Percentiles rank a stretch among this genome's conserved stretches.
Evolutionary conservation across 2,888 invertebrate genomes (phyloP).

Genomic region (Cataglyphis albicans): DNA sequence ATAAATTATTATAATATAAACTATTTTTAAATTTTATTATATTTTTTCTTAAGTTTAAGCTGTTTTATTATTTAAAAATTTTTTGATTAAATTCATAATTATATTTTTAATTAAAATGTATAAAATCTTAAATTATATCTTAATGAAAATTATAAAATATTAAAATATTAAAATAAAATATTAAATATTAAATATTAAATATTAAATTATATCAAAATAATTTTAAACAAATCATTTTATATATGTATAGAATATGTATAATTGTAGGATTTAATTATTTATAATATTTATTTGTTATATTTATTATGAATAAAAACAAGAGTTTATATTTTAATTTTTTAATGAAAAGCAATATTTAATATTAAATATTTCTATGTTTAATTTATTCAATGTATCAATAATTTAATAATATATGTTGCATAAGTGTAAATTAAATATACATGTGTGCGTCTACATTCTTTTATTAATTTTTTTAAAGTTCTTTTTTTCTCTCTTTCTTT

Average conservation of each 20-base stretch:
- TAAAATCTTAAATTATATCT: neutral
- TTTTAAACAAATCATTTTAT: neutral
- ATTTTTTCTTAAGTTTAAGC: neutral
- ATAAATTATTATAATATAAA: neutral
- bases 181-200: no score
- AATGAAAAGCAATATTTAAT: neutral
- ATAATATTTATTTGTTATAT: constrained; percentile 58
- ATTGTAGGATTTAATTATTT: neutral
- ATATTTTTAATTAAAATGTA: neutral
- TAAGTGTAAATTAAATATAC: neutral
- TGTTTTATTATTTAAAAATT: neutral
- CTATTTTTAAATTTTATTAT: neutral
- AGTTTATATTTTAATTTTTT: neutral
- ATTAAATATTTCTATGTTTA: neutral
- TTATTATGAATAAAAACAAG: constrained; percentile 8
- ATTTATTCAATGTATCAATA: no score
- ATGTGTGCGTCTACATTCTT: neutral
- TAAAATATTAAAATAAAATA: no score
- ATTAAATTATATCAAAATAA: neutral
- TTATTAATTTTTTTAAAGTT: neutral
- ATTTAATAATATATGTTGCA: no score
- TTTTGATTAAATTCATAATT: neutral
- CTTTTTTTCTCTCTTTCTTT: neutral
- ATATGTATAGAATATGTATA: neutral
- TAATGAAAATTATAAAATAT: no score